A percentile compares a stretch with the other conserved stretches of the same genome.
These are phyloP conservation scores for Thamnophis sirtalis DNA, from an alignment of 2,113 vertebrate species.

Conservation along the genomic window DNA sequence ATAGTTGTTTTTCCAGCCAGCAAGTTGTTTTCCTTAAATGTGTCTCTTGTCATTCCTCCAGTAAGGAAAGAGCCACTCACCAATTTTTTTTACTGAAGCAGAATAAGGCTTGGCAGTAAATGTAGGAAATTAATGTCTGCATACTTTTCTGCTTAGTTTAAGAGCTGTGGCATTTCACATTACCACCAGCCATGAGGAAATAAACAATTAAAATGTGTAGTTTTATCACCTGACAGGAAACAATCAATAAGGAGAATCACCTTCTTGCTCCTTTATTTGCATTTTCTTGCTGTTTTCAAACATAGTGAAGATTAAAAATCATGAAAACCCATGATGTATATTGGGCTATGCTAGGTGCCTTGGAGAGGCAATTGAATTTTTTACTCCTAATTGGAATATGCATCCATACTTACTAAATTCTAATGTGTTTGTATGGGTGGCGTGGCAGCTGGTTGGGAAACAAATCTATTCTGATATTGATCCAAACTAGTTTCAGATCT, in stretches of 20 bases:
- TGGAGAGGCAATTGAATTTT: neutral
- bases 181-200: neutral
- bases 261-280: neutral
- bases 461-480: neutral
- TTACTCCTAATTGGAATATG: neutral
- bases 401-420: neutral
- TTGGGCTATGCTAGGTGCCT: neutral
- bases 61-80: neutral
- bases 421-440: neutral
- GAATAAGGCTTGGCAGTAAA: neutral
- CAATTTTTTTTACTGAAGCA: neutral
- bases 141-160: neutral
- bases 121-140: neutral
- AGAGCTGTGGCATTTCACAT: neutral
- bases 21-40: neutral
- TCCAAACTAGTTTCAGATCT: neutral
- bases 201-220: neutral
- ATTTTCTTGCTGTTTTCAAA: neutral
- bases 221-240: neutral
- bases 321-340: neutral
- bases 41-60: neutral
- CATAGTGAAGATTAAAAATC: neutral
- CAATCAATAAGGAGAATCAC: neutral
- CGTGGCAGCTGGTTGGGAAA: neutral
- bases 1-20: neutral